Conservation (phyloP, 1,140 invertebrate species). For the Maniola jurtina region DNA sequence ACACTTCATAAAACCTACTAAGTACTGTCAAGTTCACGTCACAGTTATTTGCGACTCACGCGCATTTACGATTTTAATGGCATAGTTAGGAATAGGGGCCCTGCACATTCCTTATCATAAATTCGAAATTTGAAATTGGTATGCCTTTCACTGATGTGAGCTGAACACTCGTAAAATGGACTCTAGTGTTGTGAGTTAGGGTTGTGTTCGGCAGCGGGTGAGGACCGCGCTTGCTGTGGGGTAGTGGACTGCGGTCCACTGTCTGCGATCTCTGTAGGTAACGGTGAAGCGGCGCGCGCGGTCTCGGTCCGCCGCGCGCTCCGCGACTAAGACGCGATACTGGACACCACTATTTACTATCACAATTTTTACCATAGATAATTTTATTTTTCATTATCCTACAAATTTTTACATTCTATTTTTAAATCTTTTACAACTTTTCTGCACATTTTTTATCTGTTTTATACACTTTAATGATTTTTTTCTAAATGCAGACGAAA, state of each 20-base stretch:
- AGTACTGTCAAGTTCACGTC: too few relatives aligned
- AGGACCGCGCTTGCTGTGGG: constrained; percentile 65
- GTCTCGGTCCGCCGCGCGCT: constrained; percentile 40
- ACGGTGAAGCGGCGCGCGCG: constrained; percentile 47
- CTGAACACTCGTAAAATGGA: constrained; percentile 19
- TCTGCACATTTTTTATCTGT: not conserved
- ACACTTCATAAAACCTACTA: too few relatives aligned
- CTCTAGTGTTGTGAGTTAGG: constrained; percentile 22
- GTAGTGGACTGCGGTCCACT: constrained; percentile 62
- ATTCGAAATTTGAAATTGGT: constrained; percentile 7
- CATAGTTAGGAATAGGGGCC: not conserved
- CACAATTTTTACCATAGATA: not conserved
- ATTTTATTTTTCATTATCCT: not conserved
- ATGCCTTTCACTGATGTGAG: constrained; percentile 3
- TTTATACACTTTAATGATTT: not conserved
- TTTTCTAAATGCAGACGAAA: not conserved
- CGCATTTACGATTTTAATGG: not conserved
- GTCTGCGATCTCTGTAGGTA: constrained; percentile 76
- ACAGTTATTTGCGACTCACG: too few relatives aligned
- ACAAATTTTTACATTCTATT: not conserved
- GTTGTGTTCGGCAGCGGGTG: constrained; percentile 36
- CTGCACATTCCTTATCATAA: not conserved
- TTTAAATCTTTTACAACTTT: constrained; percentile 5
- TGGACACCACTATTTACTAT: constrained; percentile 18
- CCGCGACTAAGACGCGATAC: constrained; percentile 33